Base-by-base conservation (phyloP, 1,140 invertebrate species). In the Monochamus saltuarius region DNA sequence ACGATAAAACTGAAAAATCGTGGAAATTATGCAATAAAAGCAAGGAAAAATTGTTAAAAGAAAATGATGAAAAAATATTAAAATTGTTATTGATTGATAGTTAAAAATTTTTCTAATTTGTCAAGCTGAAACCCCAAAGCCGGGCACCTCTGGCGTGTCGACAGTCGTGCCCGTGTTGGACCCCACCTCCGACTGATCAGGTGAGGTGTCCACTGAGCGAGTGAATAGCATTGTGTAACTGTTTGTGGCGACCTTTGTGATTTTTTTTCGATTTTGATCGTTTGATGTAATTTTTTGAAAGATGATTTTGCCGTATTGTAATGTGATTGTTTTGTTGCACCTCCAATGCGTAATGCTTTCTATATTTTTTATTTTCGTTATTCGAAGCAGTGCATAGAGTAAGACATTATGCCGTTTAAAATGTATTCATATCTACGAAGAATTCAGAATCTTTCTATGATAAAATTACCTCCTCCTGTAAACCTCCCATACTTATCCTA, bases 131-230 rank as follows among this genome's bases (percentile, higher is more conserved):
- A 80, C 75, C 81, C 75, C 78, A 72, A 84, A 84, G 77, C 80
- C 81, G 71, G 80, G 80, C 78, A 78, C 77, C 73, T 75, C 79
- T 73, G 79, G 75, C 73, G 75, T 79, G 76, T 78, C 81, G 75
- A 77, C 77, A 59, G 75, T 78, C 79, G 76, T 76, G 77, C 74
- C 78, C 76, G 77, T 79, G 75, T 79, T 70, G 80, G 81, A 75
- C 82, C 80, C 77, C 81, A 73, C 77, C 81, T 79, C 78, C 80
- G 71, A 74, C 79, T 69, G 83, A 85, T 78, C 84, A 84, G 82
- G 81, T 85, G 83, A 85, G 70, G 66, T 59, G 61, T 61, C 67
- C 45, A 42, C 59, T 62, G 35, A 38, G 10, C 35, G 58, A 61
- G 45, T 56, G 64, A 63, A 43, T 66, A 50, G 62, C 59, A 58